These are phyloP conservation scores for Caenorhabditis inopinata DNA, from an alignment of 1,140 invertebrate genomes.

Conservation along the genomic window DNA sequence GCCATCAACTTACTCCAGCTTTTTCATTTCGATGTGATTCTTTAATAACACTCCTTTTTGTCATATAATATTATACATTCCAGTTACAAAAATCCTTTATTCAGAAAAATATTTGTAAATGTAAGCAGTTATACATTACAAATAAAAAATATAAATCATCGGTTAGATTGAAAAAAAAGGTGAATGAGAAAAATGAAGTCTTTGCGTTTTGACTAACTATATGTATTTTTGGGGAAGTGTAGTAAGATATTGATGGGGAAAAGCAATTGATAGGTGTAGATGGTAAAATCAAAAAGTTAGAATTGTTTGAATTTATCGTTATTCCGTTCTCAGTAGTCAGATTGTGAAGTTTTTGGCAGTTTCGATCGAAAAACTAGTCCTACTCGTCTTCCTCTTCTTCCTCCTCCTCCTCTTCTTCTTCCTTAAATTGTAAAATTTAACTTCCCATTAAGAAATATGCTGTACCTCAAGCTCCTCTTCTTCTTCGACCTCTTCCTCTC, in stretches of 20 bases:
- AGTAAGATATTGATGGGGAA: neutral
- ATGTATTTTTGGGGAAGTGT: neutral
- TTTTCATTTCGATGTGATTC: too few relatives aligned
- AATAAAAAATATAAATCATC: neutral
- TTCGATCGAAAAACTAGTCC: neutral
- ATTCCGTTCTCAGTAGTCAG: slow-evolving; percentile 18
- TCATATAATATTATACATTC: too few relatives aligned
- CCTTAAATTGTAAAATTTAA: neutral
- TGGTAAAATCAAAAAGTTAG: too few relatives aligned
- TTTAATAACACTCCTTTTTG: too few relatives aligned
- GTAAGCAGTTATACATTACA: slow-evolving; percentile 15
- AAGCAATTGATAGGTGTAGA: neutral
- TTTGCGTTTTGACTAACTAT: slow-evolving; percentile 17
- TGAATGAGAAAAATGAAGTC: neutral
- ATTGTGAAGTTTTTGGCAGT: neutral
- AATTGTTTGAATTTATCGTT: slow-evolving; percentile 22
- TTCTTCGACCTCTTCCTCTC: slow-evolving; percentile 56
- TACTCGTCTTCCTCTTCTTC: slow-evolving; percentile 37
- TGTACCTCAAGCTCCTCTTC: slow-evolving; percentile 61
- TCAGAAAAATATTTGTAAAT: neutral
- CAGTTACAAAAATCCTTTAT: slow-evolving; percentile 25
- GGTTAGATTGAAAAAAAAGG: neutral
- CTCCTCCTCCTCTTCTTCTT: slow-evolving; percentile 37
- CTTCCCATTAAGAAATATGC: slow-evolving; percentile 49
- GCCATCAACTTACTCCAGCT: too few relatives aligned